Percentiles rank a stretch among this genome's conserved stretches.
Evolutionary conservation across 2,797 vertebrate species (phyloP).

Genomic region (Rhynchonycteris naso): DNA sequence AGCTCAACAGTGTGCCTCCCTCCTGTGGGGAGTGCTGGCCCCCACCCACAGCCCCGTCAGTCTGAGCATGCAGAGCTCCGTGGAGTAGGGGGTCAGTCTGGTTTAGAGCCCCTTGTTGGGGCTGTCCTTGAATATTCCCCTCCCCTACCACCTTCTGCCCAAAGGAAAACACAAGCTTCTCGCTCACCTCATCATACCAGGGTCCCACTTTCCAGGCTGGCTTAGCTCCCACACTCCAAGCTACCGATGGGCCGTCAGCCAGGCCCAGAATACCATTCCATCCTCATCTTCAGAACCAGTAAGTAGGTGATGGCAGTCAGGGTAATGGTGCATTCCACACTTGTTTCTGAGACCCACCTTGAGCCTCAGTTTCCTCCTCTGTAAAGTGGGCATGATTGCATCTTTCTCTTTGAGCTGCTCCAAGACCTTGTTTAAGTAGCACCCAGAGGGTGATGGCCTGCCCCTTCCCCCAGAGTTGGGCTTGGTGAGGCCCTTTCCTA

Average conservation of each 20-base stretch:
- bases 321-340: background rate
- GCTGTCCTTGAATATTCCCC: background rate
- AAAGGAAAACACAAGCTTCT: background rate
- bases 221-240: background rate
- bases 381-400: background rate
- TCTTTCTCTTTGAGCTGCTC: background rate
- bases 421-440: background rate
- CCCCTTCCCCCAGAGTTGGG: background rate
- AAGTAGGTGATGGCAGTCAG: background rate
- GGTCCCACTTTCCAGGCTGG: no score
- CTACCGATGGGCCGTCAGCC: background rate
- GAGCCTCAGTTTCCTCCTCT: background rate
- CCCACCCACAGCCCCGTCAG: constrained; percentile 20
- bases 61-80: background rate
- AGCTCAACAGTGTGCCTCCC: constrained; percentile 46
- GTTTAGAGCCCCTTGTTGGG: background rate
- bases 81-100: constrained; percentile 61
- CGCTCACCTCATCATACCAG: background rate
- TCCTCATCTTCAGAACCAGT: background rate
- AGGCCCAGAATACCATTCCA: background rate
- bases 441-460: background rate
- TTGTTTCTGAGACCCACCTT: background rate
- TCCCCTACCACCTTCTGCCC: background rate
- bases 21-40: rapidly evolving
- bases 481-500: background rate